Evolutionary conservation across 92 coral and sea anemone genomes (phyloP).

Genomic region (Palythoa grandiflora): DNA sequence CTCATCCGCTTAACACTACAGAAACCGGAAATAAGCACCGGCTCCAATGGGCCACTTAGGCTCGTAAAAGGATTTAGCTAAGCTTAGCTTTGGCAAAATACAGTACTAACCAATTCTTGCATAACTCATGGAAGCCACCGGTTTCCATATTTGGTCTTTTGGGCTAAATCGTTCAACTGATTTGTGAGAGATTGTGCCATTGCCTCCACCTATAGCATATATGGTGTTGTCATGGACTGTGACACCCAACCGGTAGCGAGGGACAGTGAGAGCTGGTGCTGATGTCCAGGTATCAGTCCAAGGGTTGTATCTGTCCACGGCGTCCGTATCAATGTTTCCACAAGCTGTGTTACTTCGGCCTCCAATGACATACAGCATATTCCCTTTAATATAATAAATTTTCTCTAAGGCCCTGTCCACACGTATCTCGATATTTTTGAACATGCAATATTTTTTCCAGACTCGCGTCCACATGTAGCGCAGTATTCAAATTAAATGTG

Average conservation of each 20-base stretch:
- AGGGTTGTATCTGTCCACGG: constrained; percentile 81
- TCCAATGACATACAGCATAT: constrained; percentile 83
- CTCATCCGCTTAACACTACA: too few species aligned
- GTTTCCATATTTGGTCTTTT: constrained; percentile 72
- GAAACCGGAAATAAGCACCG: too few species aligned
- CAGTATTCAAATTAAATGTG: too few species aligned
- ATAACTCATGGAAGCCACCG: constrained; percentile 65
- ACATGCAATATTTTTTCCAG: too few species aligned
- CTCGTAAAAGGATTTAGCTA: too few species aligned
- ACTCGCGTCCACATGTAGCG: too few species aligned
- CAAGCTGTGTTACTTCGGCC: constrained; percentile 83
- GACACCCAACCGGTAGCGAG: constrained; percentile 84
- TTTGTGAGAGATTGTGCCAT: constrained; percentile 66
- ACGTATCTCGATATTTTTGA: background rate
- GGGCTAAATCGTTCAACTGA: constrained; percentile 75
- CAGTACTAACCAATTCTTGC: constrained; percentile 70
- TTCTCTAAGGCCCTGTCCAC: background rate
- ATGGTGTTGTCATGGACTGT: constrained; percentile 66
- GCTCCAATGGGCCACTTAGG: too few species aligned
- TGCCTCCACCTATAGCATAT: constrained; percentile 87
- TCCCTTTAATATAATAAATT: constrained; percentile 43
- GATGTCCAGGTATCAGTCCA: constrained; percentile 74
- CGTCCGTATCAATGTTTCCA: constrained; percentile 78
- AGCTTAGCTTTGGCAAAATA: background rate
- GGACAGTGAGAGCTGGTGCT: constrained; percentile 68